Evolutionary conservation across 1,140 invertebrate genomes (phyloP).

Genomic region (Neodiprion fabricii): DNA sequence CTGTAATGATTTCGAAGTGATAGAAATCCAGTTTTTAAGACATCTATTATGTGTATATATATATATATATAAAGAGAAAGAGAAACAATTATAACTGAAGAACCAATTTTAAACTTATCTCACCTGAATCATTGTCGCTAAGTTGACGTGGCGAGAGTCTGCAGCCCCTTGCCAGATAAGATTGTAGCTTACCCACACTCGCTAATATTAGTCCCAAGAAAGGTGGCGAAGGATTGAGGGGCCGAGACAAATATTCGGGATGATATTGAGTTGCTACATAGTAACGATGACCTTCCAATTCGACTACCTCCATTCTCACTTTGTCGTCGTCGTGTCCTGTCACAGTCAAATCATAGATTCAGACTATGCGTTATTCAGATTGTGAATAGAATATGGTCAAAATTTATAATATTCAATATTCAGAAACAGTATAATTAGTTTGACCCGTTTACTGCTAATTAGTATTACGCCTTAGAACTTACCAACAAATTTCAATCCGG

Average conservation of each 20-base stretch:
- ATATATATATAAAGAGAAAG: no score
- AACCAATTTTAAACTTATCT: slow-evolving; percentile 23
- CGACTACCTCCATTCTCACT: slow-evolving; percentile 86
- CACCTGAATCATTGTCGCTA: slow-evolving; percentile 75
- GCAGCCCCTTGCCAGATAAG: slow-evolving; percentile 75
- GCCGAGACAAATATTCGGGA: slow-evolving; percentile 95
- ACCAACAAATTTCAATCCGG: slow-evolving; percentile 93
- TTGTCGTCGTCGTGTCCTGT: slow-evolving; percentile 71
- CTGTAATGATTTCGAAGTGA: no score
- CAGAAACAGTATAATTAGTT: not conserved
- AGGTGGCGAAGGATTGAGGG: slow-evolving; percentile 92
- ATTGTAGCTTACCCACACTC: slow-evolving; percentile 76
- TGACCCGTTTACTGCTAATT: not conserved
- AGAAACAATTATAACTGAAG: not conserved
- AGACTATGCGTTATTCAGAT: slow-evolving; percentile 28
- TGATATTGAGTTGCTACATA: slow-evolving; percentile 98
- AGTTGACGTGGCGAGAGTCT: slow-evolving; percentile 70
- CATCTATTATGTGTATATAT: no score
- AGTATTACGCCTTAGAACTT: slow-evolving; percentile 33
- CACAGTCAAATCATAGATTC: slow-evolving; percentile 13
- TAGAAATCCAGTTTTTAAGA: no score
- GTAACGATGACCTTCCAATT: slow-evolving; percentile 82
- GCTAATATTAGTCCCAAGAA: slow-evolving; percentile 94
- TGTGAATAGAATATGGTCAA: not conserved
- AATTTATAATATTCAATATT: not conserved